phyloP scores from a whole-genome alignment of 1,140 invertebrate species.

The Ruditapes philippinarum region DNA sequence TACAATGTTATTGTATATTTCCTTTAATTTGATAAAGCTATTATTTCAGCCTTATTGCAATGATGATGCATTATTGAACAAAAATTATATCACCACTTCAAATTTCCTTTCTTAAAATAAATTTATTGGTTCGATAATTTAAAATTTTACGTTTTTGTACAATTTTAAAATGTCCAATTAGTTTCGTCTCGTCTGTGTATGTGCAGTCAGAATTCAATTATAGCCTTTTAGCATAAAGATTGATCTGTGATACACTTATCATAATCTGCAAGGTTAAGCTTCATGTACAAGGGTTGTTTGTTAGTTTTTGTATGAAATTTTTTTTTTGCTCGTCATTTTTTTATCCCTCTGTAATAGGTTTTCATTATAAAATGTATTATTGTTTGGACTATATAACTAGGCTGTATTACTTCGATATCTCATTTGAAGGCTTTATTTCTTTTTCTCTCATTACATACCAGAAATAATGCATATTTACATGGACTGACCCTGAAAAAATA shows the following conservation, averaged over 20 bases:
- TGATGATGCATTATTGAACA: too few species aligned
- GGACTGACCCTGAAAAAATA: conserved; percentile 11
- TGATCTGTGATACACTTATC: conserved; percentile 1
- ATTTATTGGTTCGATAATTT: too few species aligned
- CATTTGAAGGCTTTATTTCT: too few species aligned
- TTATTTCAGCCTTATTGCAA: too few species aligned
- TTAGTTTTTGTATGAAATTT: neutral
- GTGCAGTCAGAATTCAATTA: conserved; percentile 23
- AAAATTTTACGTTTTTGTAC: too few species aligned
- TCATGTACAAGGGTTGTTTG: neutral
- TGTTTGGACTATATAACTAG: neutral
- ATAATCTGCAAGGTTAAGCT: neutral
- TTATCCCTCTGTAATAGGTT: neutral
- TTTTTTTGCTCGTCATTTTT: neutral
- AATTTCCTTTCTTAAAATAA: too few species aligned
- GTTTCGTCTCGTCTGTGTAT: neutral
- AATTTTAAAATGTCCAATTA: neutral
- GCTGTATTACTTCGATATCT: too few species aligned
- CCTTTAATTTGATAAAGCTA: too few species aligned
- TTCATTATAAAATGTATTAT: neutral
- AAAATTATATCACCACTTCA: too few species aligned
- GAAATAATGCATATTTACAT: too few species aligned
- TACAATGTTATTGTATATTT: too few species aligned
- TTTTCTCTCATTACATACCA: too few species aligned
- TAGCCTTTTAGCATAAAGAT: neutral